Evolutionary conservation across 2,888 invertebrate genomes (phyloP), one percentile per base, ranked within the genome.

Genomic region (Troides oblongomaculatus): DNA sequence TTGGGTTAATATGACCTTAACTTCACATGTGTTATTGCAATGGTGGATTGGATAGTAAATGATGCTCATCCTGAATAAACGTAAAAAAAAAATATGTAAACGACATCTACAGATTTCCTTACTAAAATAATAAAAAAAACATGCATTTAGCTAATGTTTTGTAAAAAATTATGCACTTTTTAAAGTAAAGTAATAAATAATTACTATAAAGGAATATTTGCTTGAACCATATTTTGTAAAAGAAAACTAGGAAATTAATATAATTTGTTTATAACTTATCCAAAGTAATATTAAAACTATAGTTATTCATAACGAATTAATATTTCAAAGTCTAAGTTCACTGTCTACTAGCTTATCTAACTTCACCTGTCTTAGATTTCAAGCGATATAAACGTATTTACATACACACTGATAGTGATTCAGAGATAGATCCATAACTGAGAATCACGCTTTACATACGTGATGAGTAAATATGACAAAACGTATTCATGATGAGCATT

Each of bases 271-370:
- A 1, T 18, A 18, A 53, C 5, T n/a, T n/a, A n/a, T 7, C 18
- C 53, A 53, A 53, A 14, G 5, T 50, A 50, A 50, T 17, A 50
- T 14, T 50, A 50, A 50, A 50, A 53, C n/a, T 53, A 5, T n/a
- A 18, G 18, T n/a, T n/a, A 53, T 18, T 4, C 53, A 53, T 3
- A 18, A 18, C 53, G 18, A 53, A 7, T n/a, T 53, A 53, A 53
- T 53, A 53, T 53, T 53, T 6, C n/a, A 53, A 53, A n/a, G 53
- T n/a, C 53, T n/a, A 6, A n/a, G n/a, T 58, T 64, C 64, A 64
- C 56, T 62, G 61, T 65, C 57, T 68, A 60, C 18, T 53, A n/a
- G 46, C 50, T 56, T 21, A 62, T 70, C 62, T 43, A 63, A 66
- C 23, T 66, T 63, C 21, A 62, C 57, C 65, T 23, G 39, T 62